Percentiles rank a stretch among this genome's conserved stretches.
These are phyloP conservation scores for Coleophora deauratella DNA, from an alignment of 2,888 invertebrate genomes.

Conservation along the genomic window DNA sequence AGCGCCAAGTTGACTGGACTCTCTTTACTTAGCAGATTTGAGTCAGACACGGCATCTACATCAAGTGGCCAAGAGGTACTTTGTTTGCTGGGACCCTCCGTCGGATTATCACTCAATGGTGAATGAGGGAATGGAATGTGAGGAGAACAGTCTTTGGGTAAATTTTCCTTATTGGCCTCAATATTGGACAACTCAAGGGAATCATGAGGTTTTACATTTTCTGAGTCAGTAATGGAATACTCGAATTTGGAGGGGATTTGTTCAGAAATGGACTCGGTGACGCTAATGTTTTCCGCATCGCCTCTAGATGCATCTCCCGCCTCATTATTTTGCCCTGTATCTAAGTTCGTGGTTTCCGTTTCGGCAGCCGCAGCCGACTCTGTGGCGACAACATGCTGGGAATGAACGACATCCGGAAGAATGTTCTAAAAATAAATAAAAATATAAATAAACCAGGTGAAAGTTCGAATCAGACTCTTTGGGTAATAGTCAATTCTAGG, in stretches of 20 bases:
- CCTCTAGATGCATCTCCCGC: conserved; percentile 22
- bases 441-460: conserved; percentile 37
- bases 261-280: conserved; percentile 61
- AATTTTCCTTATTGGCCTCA: conserved; percentile 29
- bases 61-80: conserved; percentile 52
- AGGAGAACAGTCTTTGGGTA: conserved; percentile 30
- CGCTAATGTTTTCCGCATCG: conserved; percentile 36
- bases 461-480: conserved; percentile 11
- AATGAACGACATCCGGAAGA: conserved; percentile 72
- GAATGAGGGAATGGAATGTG: conserved; percentile 33
- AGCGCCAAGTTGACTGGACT: conserved; percentile 53
- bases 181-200: conserved; percentile 21
- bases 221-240: conserved; percentile 43
- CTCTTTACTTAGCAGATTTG: conserved; percentile 54
- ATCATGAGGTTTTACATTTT: conserved; percentile 29
- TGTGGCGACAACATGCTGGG: conserved; percentile 56
- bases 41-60: conserved; percentile 39
- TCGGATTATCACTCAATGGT: conserved; percentile 32
- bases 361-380: conserved; percentile 36
- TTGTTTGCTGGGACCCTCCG: conserved; percentile 38
- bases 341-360: conserved; percentile 28
- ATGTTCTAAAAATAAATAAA: conserved; percentile 70
- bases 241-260: conserved; percentile 55
- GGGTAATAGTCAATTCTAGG: background rate
- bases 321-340: conserved; percentile 25